Conservation (phyloP, 2,797 vertebrate species). For the Lepus oiostolus region DNA sequence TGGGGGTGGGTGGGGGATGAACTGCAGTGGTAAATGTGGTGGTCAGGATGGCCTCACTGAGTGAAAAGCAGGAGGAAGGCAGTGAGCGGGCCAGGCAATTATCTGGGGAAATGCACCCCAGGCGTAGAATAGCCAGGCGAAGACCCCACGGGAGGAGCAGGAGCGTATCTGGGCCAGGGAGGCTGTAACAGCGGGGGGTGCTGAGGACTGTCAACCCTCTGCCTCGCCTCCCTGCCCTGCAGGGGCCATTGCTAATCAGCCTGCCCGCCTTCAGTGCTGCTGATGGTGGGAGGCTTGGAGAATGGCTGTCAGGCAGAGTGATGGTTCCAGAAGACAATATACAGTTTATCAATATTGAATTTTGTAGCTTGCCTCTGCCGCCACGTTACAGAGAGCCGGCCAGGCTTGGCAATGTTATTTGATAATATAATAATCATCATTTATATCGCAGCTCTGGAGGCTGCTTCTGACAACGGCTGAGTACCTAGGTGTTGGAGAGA, state of each 20-base stretch:
- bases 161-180: neutral
- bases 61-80: neutral
- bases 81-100: neutral
- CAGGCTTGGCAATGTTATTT: conserved; percentile 64
- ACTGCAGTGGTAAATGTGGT: neutral
- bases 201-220: neutral
- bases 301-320: conserved; percentile 62
- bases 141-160: neutral
- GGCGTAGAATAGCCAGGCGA: neutral
- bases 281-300: conserved; percentile 43
- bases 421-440: conserved; percentile 70
- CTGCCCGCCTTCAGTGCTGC: conserved; percentile 2
- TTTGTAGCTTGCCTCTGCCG: conserved; percentile 14
- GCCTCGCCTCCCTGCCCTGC: neutral
- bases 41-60: neutral
- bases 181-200: neutral
- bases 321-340: conserved; percentile 62
- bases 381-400: conserved; percentile 1
- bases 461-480: neutral
- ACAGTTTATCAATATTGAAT: conserved; percentile 70
- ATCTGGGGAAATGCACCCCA: neutral
- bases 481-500: conserved; percentile 32
- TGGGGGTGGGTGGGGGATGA: neutral
- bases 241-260: neutral
- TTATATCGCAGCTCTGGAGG: conserved; percentile 30